These are phyloP conservation scores for Apoderus coryli DNA, from an alignment of 2,888 invertebrate species.

Conservation along the genomic window DNA sequence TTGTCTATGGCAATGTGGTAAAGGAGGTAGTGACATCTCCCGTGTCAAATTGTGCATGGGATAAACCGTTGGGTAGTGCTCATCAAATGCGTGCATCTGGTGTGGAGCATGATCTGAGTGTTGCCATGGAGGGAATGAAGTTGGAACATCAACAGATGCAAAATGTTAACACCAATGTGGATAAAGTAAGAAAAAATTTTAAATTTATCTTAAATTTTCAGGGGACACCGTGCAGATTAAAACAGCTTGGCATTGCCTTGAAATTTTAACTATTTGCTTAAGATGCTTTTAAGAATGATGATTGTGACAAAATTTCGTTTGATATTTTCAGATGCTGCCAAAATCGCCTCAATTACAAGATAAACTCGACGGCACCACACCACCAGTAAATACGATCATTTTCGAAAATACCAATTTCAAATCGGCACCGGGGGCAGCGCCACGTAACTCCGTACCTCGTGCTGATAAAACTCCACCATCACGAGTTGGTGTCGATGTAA, in stretches of 20 bases:
- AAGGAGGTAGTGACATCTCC: constrained; percentile 8
- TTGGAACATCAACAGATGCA: too few species aligned
- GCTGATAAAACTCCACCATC: too few species aligned
- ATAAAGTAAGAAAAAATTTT: too few species aligned
- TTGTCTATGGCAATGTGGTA: too few species aligned
- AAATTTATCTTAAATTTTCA: too few species aligned
- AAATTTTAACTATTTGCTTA: too few species aligned
- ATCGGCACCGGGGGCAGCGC: constrained; percentile 46
- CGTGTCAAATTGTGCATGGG: constrained; percentile 54
- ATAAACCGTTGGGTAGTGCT: constrained; percentile 68
- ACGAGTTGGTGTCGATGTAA: constrained; percentile 39
- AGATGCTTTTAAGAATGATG: too few species aligned
- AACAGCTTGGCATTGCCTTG: too few species aligned
- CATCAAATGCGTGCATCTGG: constrained; percentile 43
- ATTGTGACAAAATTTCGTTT: too few species aligned
- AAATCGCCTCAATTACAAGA: constrained; percentile 27
- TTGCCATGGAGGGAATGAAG: constrained; percentile 29
- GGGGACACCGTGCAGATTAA: too few species aligned
- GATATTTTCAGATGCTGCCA: constrained; percentile 20
- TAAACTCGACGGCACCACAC: constrained; percentile 55
- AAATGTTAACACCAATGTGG: too few species aligned
- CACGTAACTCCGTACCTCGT: constrained; percentile 40
- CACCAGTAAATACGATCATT: constrained; percentile 76
- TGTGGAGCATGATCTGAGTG: constrained; percentile 30
- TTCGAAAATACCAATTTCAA: constrained; percentile 88